Conservation (phyloP, 2,113 vertebrate species). For the Oxyruncus cristatus region DNA sequence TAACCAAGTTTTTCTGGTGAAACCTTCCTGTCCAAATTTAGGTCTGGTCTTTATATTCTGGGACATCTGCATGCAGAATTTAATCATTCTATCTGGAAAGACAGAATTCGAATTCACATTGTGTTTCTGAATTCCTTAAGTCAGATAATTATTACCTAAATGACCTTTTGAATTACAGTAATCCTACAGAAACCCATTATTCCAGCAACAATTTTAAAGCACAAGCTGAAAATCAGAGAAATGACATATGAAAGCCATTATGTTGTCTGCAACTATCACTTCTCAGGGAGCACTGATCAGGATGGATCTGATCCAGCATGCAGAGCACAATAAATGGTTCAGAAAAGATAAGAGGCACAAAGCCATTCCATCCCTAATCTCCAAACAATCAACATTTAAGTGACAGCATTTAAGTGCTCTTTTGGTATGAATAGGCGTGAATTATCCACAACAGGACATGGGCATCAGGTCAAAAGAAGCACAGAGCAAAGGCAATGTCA, state of each 20-base stretch:
- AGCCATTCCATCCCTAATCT: slow-evolving; percentile 34
- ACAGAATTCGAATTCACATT: neutral
- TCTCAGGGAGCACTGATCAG: neutral
- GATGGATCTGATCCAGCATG: slow-evolving; percentile 15
- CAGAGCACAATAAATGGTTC: neutral
- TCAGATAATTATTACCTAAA: slow-evolving; percentile 3
- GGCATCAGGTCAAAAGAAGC: neutral
- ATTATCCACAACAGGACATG: neutral
- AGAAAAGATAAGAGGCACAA: slow-evolving; percentile 45
- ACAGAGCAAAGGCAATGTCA: neutral
- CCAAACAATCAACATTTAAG: slow-evolving; percentile 22
- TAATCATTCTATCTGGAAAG: neutral
- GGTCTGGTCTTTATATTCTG: neutral
- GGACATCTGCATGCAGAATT: neutral
- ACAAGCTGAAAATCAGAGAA: slow-evolving; percentile 9
- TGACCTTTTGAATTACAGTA: slow-evolving; percentile 41
- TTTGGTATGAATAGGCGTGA: neutral
- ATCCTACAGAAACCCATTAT: neutral
- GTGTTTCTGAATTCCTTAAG: neutral
- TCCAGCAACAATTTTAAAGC: neutral
- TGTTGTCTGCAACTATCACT: slow-evolving; percentile 35
- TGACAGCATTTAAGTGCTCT: slow-evolving; percentile 30
- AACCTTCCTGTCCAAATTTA: neutral
- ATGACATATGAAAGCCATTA: slow-evolving; percentile 2
- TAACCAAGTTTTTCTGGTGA: neutral